Conservation (phyloP, 1,140 invertebrate species). For the Drosophila melanogaster region DNA sequence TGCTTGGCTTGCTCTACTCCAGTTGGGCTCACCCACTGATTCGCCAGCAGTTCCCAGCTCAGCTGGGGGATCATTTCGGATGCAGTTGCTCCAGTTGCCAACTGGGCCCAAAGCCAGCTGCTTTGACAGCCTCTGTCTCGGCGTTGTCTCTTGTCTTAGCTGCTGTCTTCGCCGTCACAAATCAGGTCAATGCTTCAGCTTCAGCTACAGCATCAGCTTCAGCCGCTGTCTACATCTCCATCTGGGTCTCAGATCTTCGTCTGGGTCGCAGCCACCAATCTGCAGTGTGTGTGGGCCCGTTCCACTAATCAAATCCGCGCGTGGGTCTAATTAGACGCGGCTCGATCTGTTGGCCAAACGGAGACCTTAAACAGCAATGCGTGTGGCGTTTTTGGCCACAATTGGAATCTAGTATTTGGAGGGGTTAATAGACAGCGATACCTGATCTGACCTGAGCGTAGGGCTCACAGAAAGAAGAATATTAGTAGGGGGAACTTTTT, state of each 20-base stretch:
- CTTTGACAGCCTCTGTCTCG: conserved; percentile 40
- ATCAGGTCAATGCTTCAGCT: conserved; percentile 72
- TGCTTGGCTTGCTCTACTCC: neutral
- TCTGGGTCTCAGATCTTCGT: conserved; percentile 8
- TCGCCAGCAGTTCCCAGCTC: conserved; percentile 6
- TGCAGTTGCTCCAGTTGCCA: conserved; percentile 50
- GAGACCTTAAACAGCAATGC: conserved; percentile 37
- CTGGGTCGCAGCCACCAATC: conserved; percentile 4
- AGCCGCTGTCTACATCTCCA: conserved; percentile 18
- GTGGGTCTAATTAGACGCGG: conserved; percentile 54
- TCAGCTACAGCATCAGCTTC: conserved; percentile 1
- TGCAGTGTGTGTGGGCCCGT: conserved; percentile 21
- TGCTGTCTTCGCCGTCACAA: conserved; percentile 45
- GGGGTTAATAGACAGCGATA: neutral
- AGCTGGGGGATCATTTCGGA: conserved; percentile 1
- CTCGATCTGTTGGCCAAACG: conserved; percentile 3
- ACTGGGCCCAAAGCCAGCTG: conserved; percentile 55
- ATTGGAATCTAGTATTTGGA: conserved; percentile 52
- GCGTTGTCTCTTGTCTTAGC: conserved; percentile 14
- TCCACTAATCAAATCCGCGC: conserved; percentile 55
- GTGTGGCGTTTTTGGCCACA: conserved; percentile 2
- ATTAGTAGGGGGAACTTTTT: no score
- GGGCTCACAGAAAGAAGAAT: no score
- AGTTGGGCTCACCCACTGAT: conserved; percentile 26
- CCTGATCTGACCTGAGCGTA: no score